Conservation (phyloP, 1,140 invertebrate species). For the Tribolium castaneum region DNA sequence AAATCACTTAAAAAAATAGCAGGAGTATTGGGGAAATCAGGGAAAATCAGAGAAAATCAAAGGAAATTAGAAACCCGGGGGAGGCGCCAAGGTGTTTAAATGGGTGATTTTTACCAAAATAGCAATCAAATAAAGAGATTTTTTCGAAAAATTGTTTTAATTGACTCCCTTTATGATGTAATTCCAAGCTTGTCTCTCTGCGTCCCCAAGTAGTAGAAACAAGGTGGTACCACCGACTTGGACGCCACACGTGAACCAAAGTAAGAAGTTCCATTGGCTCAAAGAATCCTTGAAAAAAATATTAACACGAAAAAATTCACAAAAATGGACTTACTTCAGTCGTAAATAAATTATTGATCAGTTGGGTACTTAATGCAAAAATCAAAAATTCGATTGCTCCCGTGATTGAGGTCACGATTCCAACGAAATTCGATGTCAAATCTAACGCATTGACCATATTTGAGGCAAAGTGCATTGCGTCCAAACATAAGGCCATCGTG, state of each 20-base stretch:
- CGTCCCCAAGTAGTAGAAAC: background rate
- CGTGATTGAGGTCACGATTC: background rate
- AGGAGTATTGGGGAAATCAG: no score
- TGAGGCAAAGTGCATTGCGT: background rate
- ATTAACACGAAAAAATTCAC: background rate
- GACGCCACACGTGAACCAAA: background rate
- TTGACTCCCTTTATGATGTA: background rate
- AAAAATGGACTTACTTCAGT: background rate
- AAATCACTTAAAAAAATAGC: no score
- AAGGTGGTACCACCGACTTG: background rate
- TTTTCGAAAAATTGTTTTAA: background rate
- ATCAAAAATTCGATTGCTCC: background rate
- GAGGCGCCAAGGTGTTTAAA: constrained; percentile 84
- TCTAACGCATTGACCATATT: background rate
- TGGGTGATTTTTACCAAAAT: constrained; percentile 73
- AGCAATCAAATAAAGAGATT: background rate
- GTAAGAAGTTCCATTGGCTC: background rate
- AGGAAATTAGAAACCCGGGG: no score
- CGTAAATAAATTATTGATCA: background rate
- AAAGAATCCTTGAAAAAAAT: background rate
- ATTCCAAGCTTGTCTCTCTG: background rate
- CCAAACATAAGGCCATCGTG: background rate
- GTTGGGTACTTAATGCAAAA: no score
- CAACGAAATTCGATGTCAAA: background rate
- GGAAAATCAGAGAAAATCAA: no score